phyloP scores from a whole-genome alignment of 2,113 vertebrate species.

The Protobothrops mucrosquamatus region DNA sequence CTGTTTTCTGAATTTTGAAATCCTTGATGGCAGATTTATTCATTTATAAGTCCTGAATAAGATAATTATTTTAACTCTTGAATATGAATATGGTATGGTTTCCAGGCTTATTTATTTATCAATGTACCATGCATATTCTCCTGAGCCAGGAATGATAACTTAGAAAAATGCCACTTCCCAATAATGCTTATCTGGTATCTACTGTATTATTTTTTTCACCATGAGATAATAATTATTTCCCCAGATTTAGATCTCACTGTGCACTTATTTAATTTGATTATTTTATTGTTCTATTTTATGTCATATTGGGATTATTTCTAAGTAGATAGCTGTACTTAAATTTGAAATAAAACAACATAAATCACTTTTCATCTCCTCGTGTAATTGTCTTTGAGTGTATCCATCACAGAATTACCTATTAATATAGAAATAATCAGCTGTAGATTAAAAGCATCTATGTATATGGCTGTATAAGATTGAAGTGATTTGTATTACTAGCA shows the following conservation, averaged over 20 bases:
- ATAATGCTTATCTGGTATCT: not conserved
- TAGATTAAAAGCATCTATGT: not conserved
- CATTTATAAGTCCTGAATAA: not conserved
- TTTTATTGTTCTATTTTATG: not conserved
- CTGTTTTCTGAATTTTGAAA: not conserved
- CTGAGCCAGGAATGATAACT: not conserved
- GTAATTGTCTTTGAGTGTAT: not conserved
- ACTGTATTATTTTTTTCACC: not conserved
- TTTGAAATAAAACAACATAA: not conserved
- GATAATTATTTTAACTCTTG: not conserved
- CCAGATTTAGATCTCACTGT: not conserved
- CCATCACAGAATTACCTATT: not conserved
- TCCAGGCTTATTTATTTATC: not conserved
- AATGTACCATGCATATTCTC: not conserved
- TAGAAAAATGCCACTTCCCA: not conserved
- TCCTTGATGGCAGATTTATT: not conserved
- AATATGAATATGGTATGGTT: not conserved
- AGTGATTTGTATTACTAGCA: not conserved
- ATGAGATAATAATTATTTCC: not conserved
- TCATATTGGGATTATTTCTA: not conserved
- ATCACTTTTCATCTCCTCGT: not conserved
- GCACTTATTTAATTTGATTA: not conserved
- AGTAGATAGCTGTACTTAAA: not conserved
- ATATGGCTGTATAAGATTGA: not conserved
- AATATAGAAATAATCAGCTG: not conserved